Evolutionary conservation across 2,113 vertebrate genomes (phyloP).

Genomic region (Alligator mississippiensis): DNA sequence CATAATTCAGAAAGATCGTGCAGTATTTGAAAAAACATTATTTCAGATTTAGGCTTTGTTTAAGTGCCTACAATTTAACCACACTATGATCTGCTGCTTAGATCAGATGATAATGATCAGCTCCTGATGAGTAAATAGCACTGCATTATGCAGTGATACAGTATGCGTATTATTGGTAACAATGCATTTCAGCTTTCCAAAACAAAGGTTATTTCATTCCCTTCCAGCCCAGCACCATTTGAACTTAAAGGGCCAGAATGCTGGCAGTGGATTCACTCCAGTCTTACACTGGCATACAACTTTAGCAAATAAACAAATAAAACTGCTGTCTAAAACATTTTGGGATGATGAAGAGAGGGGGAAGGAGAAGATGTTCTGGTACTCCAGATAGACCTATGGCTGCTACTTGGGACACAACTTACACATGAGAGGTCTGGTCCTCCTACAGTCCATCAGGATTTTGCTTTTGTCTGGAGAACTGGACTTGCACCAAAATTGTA

Average conservation of each 20-base stretch:
- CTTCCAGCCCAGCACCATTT: neutral
- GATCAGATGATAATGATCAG: neutral
- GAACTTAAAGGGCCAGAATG: neutral
- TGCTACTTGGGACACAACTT: neutral
- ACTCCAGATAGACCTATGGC: neutral
- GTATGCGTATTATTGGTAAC: neutral
- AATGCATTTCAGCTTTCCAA: neutral
- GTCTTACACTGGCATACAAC: neutral
- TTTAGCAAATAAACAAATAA: neutral
- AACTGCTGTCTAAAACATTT: neutral
- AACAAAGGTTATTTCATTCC: neutral
- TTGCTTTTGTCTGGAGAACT: neutral
- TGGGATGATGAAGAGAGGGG: neutral
- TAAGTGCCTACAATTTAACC: neutral
- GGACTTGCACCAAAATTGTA: neutral
- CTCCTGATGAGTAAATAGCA: neutral
- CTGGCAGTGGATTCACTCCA: neutral
- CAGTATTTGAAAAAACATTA: fast-evolving
- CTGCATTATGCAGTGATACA: neutral
- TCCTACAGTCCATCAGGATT: neutral
- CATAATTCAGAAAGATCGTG: neutral
- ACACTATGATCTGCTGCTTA: neutral
- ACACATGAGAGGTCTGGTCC: neutral
- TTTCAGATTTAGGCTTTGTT: neutral
- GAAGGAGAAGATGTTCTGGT: too few species aligned